Base-by-base conservation (phyloP, 2,113 vertebrate species). In the Callorhinus ursinus region DNA sequence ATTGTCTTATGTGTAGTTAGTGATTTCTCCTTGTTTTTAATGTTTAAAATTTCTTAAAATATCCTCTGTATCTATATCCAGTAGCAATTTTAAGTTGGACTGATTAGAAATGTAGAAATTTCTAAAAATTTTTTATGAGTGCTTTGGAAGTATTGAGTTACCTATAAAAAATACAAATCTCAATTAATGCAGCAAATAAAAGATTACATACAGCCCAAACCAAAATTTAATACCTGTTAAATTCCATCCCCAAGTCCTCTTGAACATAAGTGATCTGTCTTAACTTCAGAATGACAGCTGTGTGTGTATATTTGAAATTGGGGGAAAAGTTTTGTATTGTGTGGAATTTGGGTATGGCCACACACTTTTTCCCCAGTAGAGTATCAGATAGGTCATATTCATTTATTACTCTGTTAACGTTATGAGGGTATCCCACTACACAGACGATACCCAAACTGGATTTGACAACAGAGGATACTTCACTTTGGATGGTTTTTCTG, bases 311-410 rank as follows among this genome's bases (percentile, higher is more conserved):
- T 39, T n/a, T 59, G 21, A 77, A 91, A 82, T 42, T 31, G 53
- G 65, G 53, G 22, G 84, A 2, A 24, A 26, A 21, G 71, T 18
- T 88, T 36, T 65, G 28, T 77, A 5, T 3, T 15, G 5, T 65
- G 22, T 77, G 36, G 46, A 6, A 53, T 36, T n/a, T 15, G 9
- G 31, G 33, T 39, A 13, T 65, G 74, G 51, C 10, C 3, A 8
- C 4, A 69, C 31, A 3, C 12, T 3, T 39, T 21, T 12, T 6
- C 14, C 7, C 61, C 13, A 4, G 39, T 24, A 19, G 22, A 11
- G 0, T 22, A 0, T 6, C 9, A 42, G 6, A 6, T 18, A 13
- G 10, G 19, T 4, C 4, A 0, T 22, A 2, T 28, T n/a, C 28
- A 6, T 15, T 31, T 12, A 11, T 31, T 6, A 15, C 5, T 16